Evolutionary conservation across 2,888 invertebrate genomes (phyloP), one percentile per base, ranked within the genome.

Genomic region (Nasonia oneida): DNA sequence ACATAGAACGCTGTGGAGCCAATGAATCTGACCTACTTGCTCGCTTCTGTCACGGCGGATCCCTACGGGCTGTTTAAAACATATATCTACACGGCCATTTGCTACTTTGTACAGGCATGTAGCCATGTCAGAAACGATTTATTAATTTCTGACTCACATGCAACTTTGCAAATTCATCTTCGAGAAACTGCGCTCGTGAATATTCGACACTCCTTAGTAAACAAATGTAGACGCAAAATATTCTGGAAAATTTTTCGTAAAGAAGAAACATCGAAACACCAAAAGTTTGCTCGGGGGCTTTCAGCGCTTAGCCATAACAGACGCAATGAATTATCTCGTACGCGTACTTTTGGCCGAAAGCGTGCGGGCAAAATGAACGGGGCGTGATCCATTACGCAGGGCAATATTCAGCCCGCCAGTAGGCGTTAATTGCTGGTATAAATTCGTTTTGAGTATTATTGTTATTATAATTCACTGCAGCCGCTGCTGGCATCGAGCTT

Each of bases 391-490:
- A 83, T 83, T 83, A 70, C 42, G 10, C 15, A 3, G 57, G 18
- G 71, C 42, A 83, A 83, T 83, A 83, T 78, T 78, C 42, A 39
- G 33, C 15, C 67, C 83, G 14, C 61, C 61, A 78, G 57, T 78
- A 37, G 77, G 42, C 77, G 29, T 77, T 83, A 83, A 83, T 83
- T 78, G 76, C 77, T 71, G 29, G 61, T 53, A 78, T 83, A 70
- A 83, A 83, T 83, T 83, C 50, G 29, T 71, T 70, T 39, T 57
- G 15, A 8, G 42, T 23, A 73, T 42, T 57, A 78, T 78, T 71
- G 57, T 83, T 53, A 57, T 83, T 57, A 71, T 71, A 71, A 39
- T 39, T 39, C 42, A 42, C 67, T 77, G 39, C 29, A 18, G 29
- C 50, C 29, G 23, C 70, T 82, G 53, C 12, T 14, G 50, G 23